Conservation (phyloP, 2,113 vertebrate genomes). For the Cyanocitta stelleri region DNA sequence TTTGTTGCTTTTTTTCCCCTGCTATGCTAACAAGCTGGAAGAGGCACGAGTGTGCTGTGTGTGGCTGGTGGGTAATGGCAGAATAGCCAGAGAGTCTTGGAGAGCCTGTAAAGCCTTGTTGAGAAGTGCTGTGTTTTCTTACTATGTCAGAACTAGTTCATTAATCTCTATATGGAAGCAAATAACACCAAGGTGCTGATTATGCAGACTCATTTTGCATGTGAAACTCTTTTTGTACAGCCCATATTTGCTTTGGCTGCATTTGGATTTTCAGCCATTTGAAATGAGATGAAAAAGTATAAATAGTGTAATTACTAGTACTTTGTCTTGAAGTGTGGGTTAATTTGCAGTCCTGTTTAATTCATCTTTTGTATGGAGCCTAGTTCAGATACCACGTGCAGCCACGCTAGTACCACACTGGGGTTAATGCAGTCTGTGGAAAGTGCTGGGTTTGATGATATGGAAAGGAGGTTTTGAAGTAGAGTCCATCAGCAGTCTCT, state of each 20-base stretch:
- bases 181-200: not conserved
- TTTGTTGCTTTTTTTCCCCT: not conserved
- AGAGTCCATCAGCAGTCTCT: not conserved
- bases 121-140: not conserved
- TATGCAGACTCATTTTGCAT: not conserved
- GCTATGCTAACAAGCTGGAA: not conserved
- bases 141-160: not conserved
- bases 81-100: not conserved
- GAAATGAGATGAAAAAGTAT: not conserved
- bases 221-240: not conserved
- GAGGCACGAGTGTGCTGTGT: not conserved
- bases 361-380: not conserved
- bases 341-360: not conserved
- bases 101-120: not conserved
- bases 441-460: not conserved
- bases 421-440: not conserved
- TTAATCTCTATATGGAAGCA: not conserved
- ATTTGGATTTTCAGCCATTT: not conserved
- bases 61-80: not conserved
- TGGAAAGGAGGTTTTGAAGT: not conserved
- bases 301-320: not conserved
- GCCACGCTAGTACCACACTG: rapidly evolving
- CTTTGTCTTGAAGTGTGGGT: not conserved
- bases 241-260: not conserved
- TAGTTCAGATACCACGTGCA: not conserved